Evolutionary conservation across 2,113 vertebrate species (phyloP).

Genomic region (Dascyllus trimaculatus): DNA sequence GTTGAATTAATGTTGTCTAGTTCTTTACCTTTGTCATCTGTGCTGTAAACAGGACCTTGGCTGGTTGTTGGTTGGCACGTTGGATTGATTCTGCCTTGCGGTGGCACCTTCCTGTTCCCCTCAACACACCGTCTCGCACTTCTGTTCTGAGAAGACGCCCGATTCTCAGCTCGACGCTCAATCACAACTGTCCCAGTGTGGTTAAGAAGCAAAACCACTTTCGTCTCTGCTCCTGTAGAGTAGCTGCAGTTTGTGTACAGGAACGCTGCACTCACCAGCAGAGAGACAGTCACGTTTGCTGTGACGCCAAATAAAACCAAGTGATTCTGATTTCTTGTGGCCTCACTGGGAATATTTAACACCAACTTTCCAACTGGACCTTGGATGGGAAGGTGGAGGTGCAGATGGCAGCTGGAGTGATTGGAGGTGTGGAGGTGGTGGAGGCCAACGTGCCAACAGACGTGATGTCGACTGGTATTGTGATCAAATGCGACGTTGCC

Average conservation of each 20-base stretch:
- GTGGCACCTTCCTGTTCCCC: constrained; percentile 39
- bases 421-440: background rate
- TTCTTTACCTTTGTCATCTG: constrained; percentile 19
- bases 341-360: background rate
- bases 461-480: background rate
- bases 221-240: constrained; percentile 8
- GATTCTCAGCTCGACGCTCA: constrained; percentile 33
- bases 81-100: constrained; percentile 28
- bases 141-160: constrained; percentile 47
- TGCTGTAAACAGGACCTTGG: constrained; percentile 19
- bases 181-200: constrained; percentile 27
- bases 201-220: constrained; percentile 39
- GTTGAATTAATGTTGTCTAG: background rate
- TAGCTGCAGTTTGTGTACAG: constrained; percentile 47
- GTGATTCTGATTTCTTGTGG: background rate
- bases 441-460: background rate
- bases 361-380: constrained; percentile 32
- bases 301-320: background rate
- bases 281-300: constrained; percentile 19
- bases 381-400: constrained; percentile 6
- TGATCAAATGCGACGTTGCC: background rate
- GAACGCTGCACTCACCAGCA: constrained; percentile 25
- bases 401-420: constrained; percentile 30
- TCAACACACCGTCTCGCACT: constrained; percentile 3
- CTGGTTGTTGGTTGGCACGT: constrained; percentile 19